Evolutionary conservation across 2,797 vertebrate species (phyloP).

Genomic region (Furcifer pardalis): DNA sequence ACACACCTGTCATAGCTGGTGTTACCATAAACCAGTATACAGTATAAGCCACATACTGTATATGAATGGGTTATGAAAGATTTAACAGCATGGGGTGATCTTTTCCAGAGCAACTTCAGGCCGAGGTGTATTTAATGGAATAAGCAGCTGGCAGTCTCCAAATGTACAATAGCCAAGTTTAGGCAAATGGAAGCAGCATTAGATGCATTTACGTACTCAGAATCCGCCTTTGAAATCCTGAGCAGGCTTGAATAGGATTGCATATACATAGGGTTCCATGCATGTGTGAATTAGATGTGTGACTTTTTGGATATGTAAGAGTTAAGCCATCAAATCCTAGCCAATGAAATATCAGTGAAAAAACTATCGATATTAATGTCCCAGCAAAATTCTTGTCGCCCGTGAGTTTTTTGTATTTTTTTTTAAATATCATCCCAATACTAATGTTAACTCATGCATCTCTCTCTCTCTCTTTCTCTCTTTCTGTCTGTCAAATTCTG

Average conservation of each 20-base stretch:
- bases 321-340: not conserved
- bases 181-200: not conserved
- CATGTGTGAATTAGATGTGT: not conserved
- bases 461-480: not conserved
- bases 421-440: constrained; percentile 33
- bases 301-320: not conserved
- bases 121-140: not conserved
- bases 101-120: not conserved
- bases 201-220: not conserved
- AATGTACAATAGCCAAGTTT: not conserved
- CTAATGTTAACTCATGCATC: constrained; percentile 24
- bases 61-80: not conserved
- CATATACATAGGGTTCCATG: not conserved
- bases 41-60: too few relatives aligned
- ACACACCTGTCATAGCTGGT: too few relatives aligned
- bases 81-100: not conserved
- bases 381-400: constrained; percentile 42
- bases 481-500: not conserved
- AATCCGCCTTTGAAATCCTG: not conserved
- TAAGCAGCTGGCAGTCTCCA: not conserved
- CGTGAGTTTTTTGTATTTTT: constrained; percentile 39
- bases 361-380: not conserved
- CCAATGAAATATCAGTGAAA: not conserved
- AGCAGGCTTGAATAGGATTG: not conserved
- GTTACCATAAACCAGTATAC: too few relatives aligned